Evolutionary conservation across 2,797 vertebrate species (phyloP).

Genomic region (Schizopygopsis malacanthus): DNA sequence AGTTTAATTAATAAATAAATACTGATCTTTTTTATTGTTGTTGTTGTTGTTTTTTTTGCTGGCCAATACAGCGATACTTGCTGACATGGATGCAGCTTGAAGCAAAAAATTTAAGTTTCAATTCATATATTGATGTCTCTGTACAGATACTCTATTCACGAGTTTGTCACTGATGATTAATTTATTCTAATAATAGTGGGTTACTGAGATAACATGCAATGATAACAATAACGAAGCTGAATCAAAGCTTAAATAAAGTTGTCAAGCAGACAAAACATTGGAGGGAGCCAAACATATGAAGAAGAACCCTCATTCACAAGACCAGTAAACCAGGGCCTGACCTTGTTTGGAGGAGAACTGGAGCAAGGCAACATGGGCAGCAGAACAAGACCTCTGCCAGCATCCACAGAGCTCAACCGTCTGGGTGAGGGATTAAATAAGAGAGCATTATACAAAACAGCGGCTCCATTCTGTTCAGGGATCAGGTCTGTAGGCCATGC

Average conservation of each 20-base stretch:
- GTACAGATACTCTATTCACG: background rate
- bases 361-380: constrained; percentile 45
- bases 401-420: constrained; percentile 47
- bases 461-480: constrained; percentile 49
- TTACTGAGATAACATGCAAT: background rate
- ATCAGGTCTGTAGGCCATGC: constrained; percentile 52
- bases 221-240: background rate
- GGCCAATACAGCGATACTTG: background rate
- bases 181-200: constrained; percentile 7
- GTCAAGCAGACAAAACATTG: constrained; percentile 5
- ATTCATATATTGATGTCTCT: background rate
- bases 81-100: background rate
- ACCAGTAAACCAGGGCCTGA: background rate
- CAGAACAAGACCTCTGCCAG: constrained; percentile 47
- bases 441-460: constrained; percentile 55
- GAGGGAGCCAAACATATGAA: constrained; percentile 2
- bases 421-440: constrained; percentile 54
- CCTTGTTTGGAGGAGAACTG: constrained; percentile 38
- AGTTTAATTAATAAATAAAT: no score
- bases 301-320: background rate
- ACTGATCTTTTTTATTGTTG: no score
- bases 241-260: background rate
- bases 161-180: background rate
- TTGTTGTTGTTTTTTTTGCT: no score
- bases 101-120: background rate